phyloP scores from a whole-genome alignment of 2,797 vertebrate genomes.

The Prionace glauca region DNA sequence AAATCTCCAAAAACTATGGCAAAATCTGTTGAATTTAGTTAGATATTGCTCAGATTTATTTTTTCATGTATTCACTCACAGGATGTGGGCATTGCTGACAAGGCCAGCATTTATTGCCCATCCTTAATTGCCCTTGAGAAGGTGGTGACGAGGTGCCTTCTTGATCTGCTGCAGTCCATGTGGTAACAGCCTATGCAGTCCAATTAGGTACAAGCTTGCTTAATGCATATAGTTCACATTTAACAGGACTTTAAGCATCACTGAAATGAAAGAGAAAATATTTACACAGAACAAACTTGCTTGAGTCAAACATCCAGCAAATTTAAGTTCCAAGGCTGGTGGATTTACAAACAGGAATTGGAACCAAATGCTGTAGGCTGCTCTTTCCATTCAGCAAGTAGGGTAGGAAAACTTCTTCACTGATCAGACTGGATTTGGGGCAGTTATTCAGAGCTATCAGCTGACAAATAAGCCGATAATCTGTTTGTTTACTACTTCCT shows the following conservation, averaged over 20 bases:
- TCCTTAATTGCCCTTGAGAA: constrained; percentile 1
- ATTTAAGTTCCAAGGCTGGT: constrained; percentile 1
- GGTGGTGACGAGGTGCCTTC: neutral
- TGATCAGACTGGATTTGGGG: neutral
- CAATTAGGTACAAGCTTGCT: neutral
- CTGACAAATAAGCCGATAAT: neutral
- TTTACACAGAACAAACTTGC: constrained; percentile 17
- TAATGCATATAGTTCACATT: constrained; percentile 13
- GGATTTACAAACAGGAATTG: neutral
- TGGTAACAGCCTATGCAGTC: neutral
- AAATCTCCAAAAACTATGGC: neutral
- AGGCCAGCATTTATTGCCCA: neutral
- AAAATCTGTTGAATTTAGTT: neutral
- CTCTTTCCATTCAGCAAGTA: neutral
- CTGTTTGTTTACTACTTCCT: neutral
- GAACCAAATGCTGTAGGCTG: neutral
- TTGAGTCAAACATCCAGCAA: neutral
- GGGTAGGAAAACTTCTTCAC: neutral
- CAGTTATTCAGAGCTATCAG: neutral
- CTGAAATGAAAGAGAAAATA: constrained; percentile 15
- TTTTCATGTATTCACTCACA: neutral
- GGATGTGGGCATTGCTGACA: neutral
- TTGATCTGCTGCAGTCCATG: constrained; percentile 7
- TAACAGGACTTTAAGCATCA: neutral
- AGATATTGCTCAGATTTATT: neutral